phyloP scores from a whole-genome alignment of 2,888 invertebrate genomes.

The Archips xylosteana region DNA sequence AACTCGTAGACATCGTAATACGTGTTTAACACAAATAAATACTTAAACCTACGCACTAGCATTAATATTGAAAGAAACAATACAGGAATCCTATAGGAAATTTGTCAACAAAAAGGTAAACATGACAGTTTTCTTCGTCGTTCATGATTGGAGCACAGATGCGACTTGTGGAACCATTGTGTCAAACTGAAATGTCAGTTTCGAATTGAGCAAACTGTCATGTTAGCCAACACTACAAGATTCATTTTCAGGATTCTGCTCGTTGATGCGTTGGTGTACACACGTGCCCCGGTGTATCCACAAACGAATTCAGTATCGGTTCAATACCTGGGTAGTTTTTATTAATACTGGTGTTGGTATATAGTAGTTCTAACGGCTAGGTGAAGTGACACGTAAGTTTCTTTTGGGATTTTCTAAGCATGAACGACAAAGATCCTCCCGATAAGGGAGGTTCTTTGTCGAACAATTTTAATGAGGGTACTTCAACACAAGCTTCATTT shows the following conservation, averaged over 20 bases:
- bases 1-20: conserved; percentile 73
- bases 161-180: neutral
- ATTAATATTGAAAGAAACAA: conserved; percentile 41
- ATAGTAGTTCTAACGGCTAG: too few relatives aligned
- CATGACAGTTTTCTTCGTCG: conserved; percentile 44
- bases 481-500: too few relatives aligned
- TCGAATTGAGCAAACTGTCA: neutral
- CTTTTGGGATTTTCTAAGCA: too few relatives aligned
- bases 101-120: conserved; percentile 55
- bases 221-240: neutral
- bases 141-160: conserved; percentile 21
- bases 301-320: too few relatives aligned
- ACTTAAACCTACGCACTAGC: conserved; percentile 32
- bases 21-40: conserved; percentile 22
- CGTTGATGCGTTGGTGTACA: too few relatives aligned
- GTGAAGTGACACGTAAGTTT: too few relatives aligned
- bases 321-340: too few relatives aligned
- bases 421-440: too few relatives aligned
- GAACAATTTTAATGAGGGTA: too few relatives aligned
- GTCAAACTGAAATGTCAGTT: neutral
- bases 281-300: too few relatives aligned
- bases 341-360: too few relatives aligned
- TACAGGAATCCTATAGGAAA: conserved; percentile 51
- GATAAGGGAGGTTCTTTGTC: too few relatives aligned
- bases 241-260: neutral